Percentiles rank a stretch among this genome's conserved stretches.
Conservation (phyloP, 2,888 invertebrate species). For the Melieria crassipennis region DNA sequence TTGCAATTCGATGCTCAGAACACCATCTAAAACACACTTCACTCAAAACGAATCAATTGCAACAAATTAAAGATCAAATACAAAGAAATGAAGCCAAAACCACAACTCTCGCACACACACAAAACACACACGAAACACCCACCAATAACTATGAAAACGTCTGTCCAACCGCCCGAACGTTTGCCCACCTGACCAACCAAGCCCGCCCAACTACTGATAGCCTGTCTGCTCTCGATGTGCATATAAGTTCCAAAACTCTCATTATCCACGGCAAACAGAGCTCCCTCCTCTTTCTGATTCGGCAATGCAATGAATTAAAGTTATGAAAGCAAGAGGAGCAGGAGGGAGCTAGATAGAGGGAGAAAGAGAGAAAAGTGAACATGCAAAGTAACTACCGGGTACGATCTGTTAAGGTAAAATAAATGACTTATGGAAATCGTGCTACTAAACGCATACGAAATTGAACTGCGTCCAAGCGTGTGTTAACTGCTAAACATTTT, state of each 20-base stretch:
- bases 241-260: constrained; percentile 40
- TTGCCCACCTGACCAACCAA: constrained; percentile 39
- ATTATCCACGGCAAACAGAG: constrained; percentile 23
- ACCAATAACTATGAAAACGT: constrained; percentile 12
- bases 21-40: no score
- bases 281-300: constrained; percentile 34
- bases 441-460: constrained; percentile 30
- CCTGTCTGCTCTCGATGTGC: constrained; percentile 53
- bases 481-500: constrained; percentile 14
- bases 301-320: constrained; percentile 28
- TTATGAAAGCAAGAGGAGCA: constrained; percentile 31
- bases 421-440: constrained; percentile 41
- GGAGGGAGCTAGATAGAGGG: constrained; percentile 39
- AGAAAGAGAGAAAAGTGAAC: constrained; percentile 42
- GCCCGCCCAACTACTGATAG: constrained; percentile 48
- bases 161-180: constrained; percentile 36
- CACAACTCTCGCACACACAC: background rate
- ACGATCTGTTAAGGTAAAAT: constrained; percentile 66
- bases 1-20: no score
- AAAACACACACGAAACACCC: background rate
- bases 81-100: constrained; percentile 1
- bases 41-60: no score
- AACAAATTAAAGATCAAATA: background rate
- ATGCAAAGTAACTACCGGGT: constrained; percentile 58
- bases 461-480: constrained; percentile 12